A percentile compares a stretch with the other conserved stretches of the same genome.
Conservation (phyloP, 35 echinoderm and acorn worm genomes). For the Hemicentrotus pulcherrimus region DNA sequence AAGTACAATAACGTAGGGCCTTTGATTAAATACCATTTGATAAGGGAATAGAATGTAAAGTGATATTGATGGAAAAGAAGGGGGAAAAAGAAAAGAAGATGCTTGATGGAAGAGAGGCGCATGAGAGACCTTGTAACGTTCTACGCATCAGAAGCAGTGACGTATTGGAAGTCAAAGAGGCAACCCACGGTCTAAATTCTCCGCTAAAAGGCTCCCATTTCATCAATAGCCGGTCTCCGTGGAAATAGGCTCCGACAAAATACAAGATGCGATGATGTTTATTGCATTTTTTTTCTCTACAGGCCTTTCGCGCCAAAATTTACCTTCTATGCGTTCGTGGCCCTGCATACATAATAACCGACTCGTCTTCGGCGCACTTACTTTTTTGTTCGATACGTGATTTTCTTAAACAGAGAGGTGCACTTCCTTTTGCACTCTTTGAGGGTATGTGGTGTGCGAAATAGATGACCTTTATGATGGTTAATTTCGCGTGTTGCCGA, state of each 20-base stretch:
- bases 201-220: neutral
- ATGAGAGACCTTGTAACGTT: neutral
- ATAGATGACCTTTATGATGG: neutral
- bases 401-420: slow-evolving; percentile 18
- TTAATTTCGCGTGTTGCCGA: neutral
- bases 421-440: slow-evolving; percentile 6
- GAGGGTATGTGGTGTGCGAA: neutral
- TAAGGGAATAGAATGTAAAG: too few relatives aligned
- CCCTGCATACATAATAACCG: neutral
- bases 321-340: neutral
- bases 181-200: neutral
- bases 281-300: neutral
- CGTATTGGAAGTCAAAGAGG: neutral
- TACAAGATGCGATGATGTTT: neutral
- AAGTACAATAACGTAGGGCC: too few relatives aligned
- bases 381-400: neutral
- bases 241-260: neutral
- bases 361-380: neutral
- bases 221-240: neutral
- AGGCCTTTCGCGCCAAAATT: neutral
- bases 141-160: neutral
- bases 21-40: too few relatives aligned
- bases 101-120: neutral
- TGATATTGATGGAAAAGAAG: too few relatives aligned
- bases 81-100: too few relatives aligned